Base-by-base conservation (phyloP, 2,797 vertebrate species). In the Microctenopoma stevenorrisi region DNA sequence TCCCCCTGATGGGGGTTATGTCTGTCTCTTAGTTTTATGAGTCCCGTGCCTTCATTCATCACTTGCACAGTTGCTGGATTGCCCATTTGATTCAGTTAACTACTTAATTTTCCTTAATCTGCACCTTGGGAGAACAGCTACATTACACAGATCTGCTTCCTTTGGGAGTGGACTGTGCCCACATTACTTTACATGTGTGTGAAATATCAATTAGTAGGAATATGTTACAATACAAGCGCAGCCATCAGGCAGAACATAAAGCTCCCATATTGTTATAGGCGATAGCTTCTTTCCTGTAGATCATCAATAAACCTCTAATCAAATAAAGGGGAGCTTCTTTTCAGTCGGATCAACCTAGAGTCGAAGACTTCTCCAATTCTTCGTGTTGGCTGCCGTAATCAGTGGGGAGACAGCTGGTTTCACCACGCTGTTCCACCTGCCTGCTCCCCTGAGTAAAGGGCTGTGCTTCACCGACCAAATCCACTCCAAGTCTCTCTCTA, bases 341-440 rank as follows among this genome's bases (percentile, higher is more conserved):
- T 59, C 80, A 68, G 69, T 44, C 67, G 15, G 51, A 73, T 79
- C 77, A 59, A 68, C 74, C 82, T 81, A 3, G 12, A 81, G 51
- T 51, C 69, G 49, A 37, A 6, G 69, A 85, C 66, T 72, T 78
- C 72, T 82, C 76, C 66, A 53, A 7, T 74, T 63, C 82, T 70
- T 64, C 47, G 2, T 65, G 82, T 81, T 82, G 83, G 88, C 84
- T 66, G 83, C 85, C 86, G 88, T 88, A 90, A 86, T 91, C 90
- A 87, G 88, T 15, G 46, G 88, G 81, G 85, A 90, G 89, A 86
- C 88, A 90, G 91, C 89, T 88, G 91, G 72, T 80, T 88, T 88
- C 83, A 84, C 77, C 74, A 74, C 73, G 80, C 82, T 72, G 86
- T 91, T 92, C 89, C 90, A 92, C 89, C 89, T 91, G 89, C 91